phyloP scores from a whole-genome alignment of 2,888 invertebrate genomes.

The Pecten maximus region DNA sequence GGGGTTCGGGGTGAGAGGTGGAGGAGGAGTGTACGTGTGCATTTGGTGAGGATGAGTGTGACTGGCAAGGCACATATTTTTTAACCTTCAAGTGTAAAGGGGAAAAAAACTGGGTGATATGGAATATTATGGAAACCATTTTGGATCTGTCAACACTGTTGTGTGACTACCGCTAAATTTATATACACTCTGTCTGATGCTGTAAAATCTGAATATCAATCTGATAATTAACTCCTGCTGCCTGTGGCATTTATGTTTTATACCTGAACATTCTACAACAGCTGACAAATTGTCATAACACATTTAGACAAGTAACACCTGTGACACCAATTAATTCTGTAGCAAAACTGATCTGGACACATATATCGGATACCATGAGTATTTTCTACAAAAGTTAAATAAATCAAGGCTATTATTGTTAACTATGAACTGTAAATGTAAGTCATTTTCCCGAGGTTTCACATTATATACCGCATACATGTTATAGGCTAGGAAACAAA shows the following conservation, averaged over 20 bases:
- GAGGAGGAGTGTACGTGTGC: too few relatives aligned
- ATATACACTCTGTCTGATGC: neutral
- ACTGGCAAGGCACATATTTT: too few relatives aligned
- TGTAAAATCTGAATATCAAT: neutral
- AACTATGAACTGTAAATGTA: too few relatives aligned
- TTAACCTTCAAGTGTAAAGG: neutral
- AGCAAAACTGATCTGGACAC: neutral
- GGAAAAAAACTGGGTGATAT: neutral
- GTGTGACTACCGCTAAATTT: neutral
- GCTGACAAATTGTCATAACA: neutral
- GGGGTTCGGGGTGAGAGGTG: too few relatives aligned
- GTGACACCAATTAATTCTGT: neutral
- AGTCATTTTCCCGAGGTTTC: too few relatives aligned
- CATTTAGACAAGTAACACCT: constrained; percentile 15
- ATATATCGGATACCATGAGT: too few relatives aligned
- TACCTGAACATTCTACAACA: neutral
- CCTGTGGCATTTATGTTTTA: neutral
- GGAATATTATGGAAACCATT: neutral
- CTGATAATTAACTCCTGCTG: neutral
- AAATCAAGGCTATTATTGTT: too few relatives aligned
- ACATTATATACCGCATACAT: too few relatives aligned
- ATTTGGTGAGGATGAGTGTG: too few relatives aligned
- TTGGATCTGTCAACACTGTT: neutral
- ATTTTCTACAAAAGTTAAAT: too few relatives aligned
- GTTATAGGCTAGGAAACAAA: too few relatives aligned